Evolutionary conservation across 2,113 vertebrate species (phyloP).

Genomic region (Tonatia bakeri): DNA sequence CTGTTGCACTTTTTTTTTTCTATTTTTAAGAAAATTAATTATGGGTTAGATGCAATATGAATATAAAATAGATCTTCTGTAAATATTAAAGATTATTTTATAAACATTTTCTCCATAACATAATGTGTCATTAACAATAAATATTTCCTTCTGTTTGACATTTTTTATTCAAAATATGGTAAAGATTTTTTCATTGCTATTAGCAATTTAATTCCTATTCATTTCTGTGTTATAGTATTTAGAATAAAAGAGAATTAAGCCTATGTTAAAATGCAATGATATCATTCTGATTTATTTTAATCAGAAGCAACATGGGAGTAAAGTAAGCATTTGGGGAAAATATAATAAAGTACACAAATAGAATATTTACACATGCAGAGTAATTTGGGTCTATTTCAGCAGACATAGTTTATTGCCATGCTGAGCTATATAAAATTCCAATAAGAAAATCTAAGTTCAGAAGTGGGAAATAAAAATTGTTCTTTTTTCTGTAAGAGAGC

Average conservation of each 20-base stretch:
- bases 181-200: constrained; percentile 33
- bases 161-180: constrained; percentile 58
- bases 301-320: neutral
- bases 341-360: neutral
- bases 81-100: constrained; percentile 70
- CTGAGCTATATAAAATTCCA: neutral
- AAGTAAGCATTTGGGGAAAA: neutral
- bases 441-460: neutral
- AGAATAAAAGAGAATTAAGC: neutral
- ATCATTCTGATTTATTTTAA: constrained; percentile 6
- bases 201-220: neutral
- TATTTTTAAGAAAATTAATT: constrained; percentile 69
- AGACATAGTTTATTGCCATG: neutral
- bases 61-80: constrained; percentile 67
- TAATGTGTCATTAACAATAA: constrained; percentile 76
- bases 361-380: neutral
- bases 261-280: constrained; percentile 26
- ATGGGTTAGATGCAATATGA: constrained; percentile 71
- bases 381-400: neutral
- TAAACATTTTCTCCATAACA: constrained; percentile 50
- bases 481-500: neutral
- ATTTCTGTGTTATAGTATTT: neutral
- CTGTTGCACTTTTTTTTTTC: constrained; percentile 49
- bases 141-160: constrained; percentile 69
- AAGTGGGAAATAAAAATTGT: neutral